Percentiles rank a stretch among this genome's conserved stretches.
Evolutionary conservation across 2,113 vertebrate genomes (phyloP).

Genomic region (Alosa alosa): DNA sequence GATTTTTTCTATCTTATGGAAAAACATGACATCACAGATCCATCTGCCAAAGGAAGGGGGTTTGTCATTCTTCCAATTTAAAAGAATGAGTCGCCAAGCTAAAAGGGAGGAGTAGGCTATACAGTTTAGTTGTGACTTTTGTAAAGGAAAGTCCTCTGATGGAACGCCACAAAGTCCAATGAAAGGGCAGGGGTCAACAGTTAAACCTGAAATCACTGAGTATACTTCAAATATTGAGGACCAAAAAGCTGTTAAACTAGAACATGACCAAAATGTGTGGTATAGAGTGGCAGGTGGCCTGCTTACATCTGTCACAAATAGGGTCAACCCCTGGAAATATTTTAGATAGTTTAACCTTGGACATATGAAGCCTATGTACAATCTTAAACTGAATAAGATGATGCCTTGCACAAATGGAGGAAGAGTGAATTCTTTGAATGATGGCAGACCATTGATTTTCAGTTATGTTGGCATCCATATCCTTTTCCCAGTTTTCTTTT

Average conservation of each 20-base stretch:
- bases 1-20: not conserved
- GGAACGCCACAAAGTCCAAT: too few relatives aligned
- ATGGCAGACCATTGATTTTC: slow-evolving; percentile 3
- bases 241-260: too few relatives aligned
- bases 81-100: too few relatives aligned
- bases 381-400: not conserved
- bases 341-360: not conserved
- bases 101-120: too few relatives aligned
- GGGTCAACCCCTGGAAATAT: slow-evolving; percentile 1
- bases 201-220: too few relatives aligned
- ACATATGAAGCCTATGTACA: slow-evolving; percentile 16
- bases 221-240: too few relatives aligned
- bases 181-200: too few relatives aligned
- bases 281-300: not conserved
- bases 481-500: not conserved
- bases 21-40: not conserved
- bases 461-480: not conserved
- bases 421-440: not conserved
- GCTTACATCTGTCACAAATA: slow-evolving; percentile 16
- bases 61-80: not conserved
- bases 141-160: too few relatives aligned
- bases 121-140: too few relatives aligned
- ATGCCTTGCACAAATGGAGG: slow-evolving; percentile 15
- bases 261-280: slow-evolving; percentile 10
- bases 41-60: not conserved